Evolutionary conservation across 2,888 invertebrate species (phyloP).

Genomic region (Ypsolopha scabrella): DNA sequence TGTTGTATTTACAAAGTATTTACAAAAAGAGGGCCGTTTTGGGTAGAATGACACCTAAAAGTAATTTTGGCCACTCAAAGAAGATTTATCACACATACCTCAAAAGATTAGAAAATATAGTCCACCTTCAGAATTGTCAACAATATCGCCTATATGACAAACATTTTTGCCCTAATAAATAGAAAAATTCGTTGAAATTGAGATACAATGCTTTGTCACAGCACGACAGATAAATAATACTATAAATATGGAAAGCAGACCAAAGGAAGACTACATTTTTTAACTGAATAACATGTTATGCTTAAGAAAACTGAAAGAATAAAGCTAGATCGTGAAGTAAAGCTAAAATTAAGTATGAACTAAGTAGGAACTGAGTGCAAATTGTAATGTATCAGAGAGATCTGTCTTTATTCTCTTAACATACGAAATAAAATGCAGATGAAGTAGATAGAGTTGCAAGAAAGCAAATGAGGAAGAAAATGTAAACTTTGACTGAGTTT

Average conservation of each 20-base stretch:
- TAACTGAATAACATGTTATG: slow-evolving; percentile 18
- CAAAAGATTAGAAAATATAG: slow-evolving; percentile 33
- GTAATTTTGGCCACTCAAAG: slow-evolving; percentile 52
- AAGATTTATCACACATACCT: slow-evolving; percentile 12
- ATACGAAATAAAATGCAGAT: slow-evolving; percentile 54
- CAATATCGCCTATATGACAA: too few species aligned
- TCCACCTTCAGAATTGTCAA: slow-evolving; percentile 21
- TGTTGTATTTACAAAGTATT: slow-evolving; percentile 62
- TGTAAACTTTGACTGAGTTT: background rate
- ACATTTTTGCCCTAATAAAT: too few species aligned
- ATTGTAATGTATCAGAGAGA: slow-evolving; percentile 51
- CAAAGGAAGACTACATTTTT: slow-evolving; percentile 53
- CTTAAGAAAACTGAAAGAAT: slow-evolving; percentile 11
- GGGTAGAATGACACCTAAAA: slow-evolving; percentile 27
- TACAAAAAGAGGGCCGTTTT: slow-evolving; percentile 46
- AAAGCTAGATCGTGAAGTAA: slow-evolving; percentile 34
- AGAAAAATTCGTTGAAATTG: too few species aligned
- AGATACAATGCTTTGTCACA: too few species aligned
- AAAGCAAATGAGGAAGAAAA: background rate
- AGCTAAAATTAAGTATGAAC: slow-evolving; percentile 55
- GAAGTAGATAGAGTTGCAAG: slow-evolving; percentile 22
- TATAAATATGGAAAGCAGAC: slow-evolving; percentile 6
- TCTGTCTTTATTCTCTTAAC: slow-evolving; percentile 38
- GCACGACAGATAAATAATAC: too few species aligned
- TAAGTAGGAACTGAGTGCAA: slow-evolving; percentile 69